These are phyloP conservation scores for Romanogobio albipinnatus DNA, from an alignment of 2,113 vertebrate species.

Conservation along the genomic window DNA sequence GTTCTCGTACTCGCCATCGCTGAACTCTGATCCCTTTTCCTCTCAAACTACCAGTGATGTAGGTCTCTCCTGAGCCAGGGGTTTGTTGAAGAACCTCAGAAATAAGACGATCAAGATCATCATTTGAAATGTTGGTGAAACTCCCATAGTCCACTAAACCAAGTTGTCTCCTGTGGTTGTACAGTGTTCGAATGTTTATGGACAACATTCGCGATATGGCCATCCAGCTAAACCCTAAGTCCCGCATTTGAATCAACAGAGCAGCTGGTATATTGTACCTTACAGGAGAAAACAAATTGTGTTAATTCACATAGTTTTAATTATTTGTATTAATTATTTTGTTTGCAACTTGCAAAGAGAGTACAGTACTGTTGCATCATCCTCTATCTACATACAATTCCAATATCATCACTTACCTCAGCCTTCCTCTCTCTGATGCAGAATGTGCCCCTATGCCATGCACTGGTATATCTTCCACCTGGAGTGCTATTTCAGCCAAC, in stretches of 20 bases:
- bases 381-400: background rate
- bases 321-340: background rate
- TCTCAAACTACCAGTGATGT: no score
- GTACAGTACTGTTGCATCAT: background rate
- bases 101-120: background rate
- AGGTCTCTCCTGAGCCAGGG: no score
- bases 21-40: no score
- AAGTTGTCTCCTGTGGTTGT: slow-evolving; percentile 40
- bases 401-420: background rate
- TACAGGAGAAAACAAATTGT: background rate
- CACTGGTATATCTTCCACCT: no score
- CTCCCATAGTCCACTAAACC: slow-evolving; percentile 38
- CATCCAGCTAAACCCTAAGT: slow-evolving; percentile 37
- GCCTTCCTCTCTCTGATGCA: background rate
- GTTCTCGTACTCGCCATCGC: no score
- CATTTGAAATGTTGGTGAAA: slow-evolving; percentile 28
- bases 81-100: no score
- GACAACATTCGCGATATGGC: slow-evolving; percentile 28
- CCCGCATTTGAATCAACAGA: slow-evolving; percentile 21
- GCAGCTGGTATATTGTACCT: slow-evolving; percentile 22
- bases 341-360: background rate
- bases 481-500: no score
- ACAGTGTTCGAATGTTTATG: slow-evolving; percentile 34
- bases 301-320: background rate
- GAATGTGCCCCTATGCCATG: no score